Conservation (phyloP, 2,797 vertebrate genomes). For the Artibeus jamaicensis region DNA sequence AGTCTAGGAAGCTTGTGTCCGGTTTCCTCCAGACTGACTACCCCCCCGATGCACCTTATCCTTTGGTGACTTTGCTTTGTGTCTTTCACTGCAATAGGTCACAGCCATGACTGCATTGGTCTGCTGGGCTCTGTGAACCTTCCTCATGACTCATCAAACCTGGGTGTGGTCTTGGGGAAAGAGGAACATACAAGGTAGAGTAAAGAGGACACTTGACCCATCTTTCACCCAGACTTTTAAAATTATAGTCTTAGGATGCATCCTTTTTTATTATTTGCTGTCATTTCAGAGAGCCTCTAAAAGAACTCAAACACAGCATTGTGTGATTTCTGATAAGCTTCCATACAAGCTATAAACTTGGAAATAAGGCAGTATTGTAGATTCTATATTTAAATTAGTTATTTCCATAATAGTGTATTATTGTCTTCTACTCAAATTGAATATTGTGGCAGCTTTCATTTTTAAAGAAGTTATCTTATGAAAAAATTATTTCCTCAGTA, state of each 20-base stretch:
- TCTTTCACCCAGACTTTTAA: neutral
- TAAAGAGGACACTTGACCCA: neutral
- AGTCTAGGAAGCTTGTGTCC: neutral
- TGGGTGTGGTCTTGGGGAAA: too few relatives aligned
- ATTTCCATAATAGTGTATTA: neutral
- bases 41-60: neutral
- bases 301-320: neutral
- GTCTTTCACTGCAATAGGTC: neutral
- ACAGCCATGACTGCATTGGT: neutral
- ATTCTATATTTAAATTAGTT: conserved; percentile 22
- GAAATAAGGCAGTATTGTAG: neutral
- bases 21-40: neutral
- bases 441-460: neutral
- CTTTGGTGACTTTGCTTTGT: neutral
- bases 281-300: neutral
- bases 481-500: neutral
- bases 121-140: neutral
- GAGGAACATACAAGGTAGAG: neutral
- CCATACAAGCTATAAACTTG: neutral
- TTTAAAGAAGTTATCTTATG: neutral
- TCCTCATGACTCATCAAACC: neutral
- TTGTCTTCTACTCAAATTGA: neutral
- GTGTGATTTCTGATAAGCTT: neutral
- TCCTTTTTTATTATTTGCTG: neutral
- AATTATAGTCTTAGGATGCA: neutral